Evolutionary conservation across 2,113 vertebrate species (phyloP).

Genomic region (Podilymbus podiceps): DNA sequence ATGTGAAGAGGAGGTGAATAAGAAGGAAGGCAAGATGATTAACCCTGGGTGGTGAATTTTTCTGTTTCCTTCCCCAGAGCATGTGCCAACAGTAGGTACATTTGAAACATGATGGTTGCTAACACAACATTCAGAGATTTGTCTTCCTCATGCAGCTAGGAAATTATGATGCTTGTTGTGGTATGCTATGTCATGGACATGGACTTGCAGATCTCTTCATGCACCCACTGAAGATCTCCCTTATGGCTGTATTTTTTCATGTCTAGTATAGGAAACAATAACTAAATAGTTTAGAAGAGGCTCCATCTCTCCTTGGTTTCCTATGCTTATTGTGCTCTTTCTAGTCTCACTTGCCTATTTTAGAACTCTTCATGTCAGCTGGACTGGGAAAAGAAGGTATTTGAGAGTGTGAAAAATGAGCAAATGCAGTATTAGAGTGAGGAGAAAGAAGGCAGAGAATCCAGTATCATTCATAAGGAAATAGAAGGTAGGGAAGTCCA

Average conservation of each 20-base stretch:
- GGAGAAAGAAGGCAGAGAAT: not conserved
- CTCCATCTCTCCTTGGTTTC: not conserved
- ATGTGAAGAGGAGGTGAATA: not conserved
- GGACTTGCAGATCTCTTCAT: not conserved
- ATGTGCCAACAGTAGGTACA: not conserved
- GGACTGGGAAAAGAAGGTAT: not conserved
- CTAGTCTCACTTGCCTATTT: not conserved
- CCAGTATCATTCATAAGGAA: not conserved
- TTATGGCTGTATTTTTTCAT: not conserved
- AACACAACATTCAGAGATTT: not conserved
- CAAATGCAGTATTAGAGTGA: not conserved
- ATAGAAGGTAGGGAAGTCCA: not conserved
- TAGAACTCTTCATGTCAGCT: not conserved
- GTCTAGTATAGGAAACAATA: not conserved
- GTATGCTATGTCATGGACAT: not conserved
- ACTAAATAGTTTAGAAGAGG: not conserved
- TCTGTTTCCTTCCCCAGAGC: not conserved
- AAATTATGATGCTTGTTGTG: not conserved
- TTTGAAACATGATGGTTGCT: not conserved
- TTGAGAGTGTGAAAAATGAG: not conserved
- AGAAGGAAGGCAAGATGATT: not conserved
- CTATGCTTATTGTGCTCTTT: not conserved
- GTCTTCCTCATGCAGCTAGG: not conserved
- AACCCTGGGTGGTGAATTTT: accelerated
- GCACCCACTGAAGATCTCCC: not conserved